Base-by-base conservation (phyloP, 2,797 vertebrate species). In the Aldrovandia affinis region DNA sequence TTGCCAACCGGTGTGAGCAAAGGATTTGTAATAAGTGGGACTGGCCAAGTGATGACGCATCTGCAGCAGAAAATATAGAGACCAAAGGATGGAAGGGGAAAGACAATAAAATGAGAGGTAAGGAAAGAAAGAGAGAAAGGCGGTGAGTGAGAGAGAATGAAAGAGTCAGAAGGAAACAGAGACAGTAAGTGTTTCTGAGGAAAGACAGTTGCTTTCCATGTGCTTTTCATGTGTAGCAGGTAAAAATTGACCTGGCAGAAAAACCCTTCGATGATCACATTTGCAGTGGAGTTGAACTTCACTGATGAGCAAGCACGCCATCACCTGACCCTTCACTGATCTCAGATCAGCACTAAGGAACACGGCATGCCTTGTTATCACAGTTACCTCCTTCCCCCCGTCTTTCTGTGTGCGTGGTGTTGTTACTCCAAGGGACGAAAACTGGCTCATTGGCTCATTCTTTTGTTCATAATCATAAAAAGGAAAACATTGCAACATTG, bases 221-320 rank as follows among this genome's bases (percentile, higher is more conserved):
- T 1, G 18, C 18, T 42, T 22, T 3, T 14, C 68, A 4, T 73
- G 68, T 15, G 12, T 68, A 63, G 25, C 1, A 63, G 59, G 59
- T 63, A 28, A 50, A 50, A 50, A 50, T 6, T 50, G 47, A 50
- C 6, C 47, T 50, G 47, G 47, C 6, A 50, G 12, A 50, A 50
- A 5, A 50, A 50, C 47, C 6, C 47, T 12, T 50, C 6, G 12
- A 50, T 50, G 47, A 50, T 50, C 12, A 5, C 47, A 0, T 50
- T 50, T 10, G 54, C 54, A 8, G 2, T 57, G 18, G 54, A 57
- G 6, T 8, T 2, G 54, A 12, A 68, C 63, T 68, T 28, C 91
- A 92, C 90, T 88, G 90, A 90, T 89, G 92, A 93, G 93, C 93
- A 92, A 93, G 91, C 91, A 92, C 89, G 93, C 92, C 91, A 87